Evolutionary conservation across 2,888 invertebrate genomes (phyloP).

Genomic region (Agonopterix subpropinquella): DNA sequence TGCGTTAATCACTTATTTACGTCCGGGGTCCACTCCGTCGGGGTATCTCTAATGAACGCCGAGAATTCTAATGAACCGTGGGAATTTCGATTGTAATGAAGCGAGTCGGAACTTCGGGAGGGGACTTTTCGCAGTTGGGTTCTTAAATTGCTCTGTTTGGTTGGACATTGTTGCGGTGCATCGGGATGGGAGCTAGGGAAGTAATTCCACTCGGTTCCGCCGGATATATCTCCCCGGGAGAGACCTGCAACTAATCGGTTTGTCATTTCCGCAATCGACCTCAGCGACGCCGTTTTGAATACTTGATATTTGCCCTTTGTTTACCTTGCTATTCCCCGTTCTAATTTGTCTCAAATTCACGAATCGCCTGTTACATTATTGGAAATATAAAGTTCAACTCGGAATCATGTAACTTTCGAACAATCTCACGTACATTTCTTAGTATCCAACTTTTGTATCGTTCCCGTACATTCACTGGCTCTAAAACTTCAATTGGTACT

Average conservation of each 20-base stretch:
- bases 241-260: conserved; percentile 66
- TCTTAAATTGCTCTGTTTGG: conserved; percentile 46
- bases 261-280: conserved; percentile 69
- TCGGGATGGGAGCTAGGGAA: conserved; percentile 38
- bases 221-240: conserved; percentile 63
- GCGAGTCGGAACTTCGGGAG: conserved; percentile 36
- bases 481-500: conserved; percentile 58
- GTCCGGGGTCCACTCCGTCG: conserved; percentile 53
- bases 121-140: conserved; percentile 36
- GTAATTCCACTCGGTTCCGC: conserved; percentile 61
- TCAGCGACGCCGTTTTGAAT: conserved; percentile 50
- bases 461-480: conserved; percentile 23
- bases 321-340: conserved; percentile 17
- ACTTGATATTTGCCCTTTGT: conserved; percentile 48
- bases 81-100: conserved; percentile 70
- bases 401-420: neutral
- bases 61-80: conserved; percentile 71
- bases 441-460: conserved; percentile 15
- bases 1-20: conserved; percentile 75
- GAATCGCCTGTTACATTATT: neutral
- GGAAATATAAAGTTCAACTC: neutral
- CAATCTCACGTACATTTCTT: neutral
- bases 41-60: conserved; percentile 68
- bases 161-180: conserved; percentile 54
- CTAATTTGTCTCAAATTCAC: neutral